A percentile compares a stretch with the other conserved stretches of the same genome.
Evolutionary conservation across 2,113 vertebrate genomes (phyloP).

Genomic region (Apteryx owenii): DNA sequence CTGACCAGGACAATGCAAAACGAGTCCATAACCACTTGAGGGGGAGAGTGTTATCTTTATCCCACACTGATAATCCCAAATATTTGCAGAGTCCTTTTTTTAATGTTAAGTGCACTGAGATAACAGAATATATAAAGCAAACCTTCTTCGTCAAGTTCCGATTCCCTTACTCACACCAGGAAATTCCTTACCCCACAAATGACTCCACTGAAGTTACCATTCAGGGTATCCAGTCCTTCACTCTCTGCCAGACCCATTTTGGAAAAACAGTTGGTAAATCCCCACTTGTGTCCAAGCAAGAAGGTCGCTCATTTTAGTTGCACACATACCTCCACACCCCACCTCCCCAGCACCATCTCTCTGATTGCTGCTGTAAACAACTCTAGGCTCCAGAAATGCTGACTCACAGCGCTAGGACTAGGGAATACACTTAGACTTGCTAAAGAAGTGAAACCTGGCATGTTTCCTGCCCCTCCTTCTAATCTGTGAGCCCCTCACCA

Average conservation of each 20-base stretch:
- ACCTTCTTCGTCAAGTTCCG: background rate
- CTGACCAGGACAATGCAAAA: background rate
- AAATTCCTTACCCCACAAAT: background rate
- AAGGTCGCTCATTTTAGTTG: conserved; percentile 21
- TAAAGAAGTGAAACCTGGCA: conserved; percentile 13
- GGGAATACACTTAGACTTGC: conserved; percentile 16
- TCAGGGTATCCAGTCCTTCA: background rate
- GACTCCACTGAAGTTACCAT: background rate
- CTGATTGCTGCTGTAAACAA: conserved; percentile 31
- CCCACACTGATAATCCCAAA: background rate
- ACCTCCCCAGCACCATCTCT: background rate
- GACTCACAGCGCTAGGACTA: conserved; percentile 33
- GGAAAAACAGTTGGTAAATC: background rate
- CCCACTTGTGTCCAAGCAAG: background rate
- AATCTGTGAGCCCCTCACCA: conserved; percentile 31
- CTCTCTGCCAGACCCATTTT: background rate
- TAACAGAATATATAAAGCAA: background rate
- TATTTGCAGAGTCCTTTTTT: background rate
- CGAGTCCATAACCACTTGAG: background rate
- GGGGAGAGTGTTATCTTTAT: background rate
- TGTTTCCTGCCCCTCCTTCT: conserved; percentile 40
- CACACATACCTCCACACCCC: background rate
- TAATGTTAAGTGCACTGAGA: background rate
- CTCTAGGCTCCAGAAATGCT: conserved; percentile 44
- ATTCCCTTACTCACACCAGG: background rate